Evolutionary conservation across 2,797 vertebrate species (phyloP), one percentile per base, ranked within the genome.

Genomic region (Galagoides demidoff): DNA sequence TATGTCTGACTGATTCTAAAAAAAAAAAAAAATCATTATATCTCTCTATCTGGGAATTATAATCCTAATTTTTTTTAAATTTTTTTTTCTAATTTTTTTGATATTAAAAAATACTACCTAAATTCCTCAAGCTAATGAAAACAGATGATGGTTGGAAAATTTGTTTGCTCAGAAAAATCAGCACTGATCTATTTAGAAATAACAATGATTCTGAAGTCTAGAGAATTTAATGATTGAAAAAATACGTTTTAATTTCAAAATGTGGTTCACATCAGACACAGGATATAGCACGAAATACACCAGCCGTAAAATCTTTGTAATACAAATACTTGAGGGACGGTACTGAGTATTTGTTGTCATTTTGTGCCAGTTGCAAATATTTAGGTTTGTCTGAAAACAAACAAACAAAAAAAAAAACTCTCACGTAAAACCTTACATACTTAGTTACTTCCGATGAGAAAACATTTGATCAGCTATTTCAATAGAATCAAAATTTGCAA

Each of bases 61-160:
- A 94, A 89, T 95, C 11, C 13, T 71, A 89, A 85, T 0, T 6
- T 1, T 78, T n/a, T n/a, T n/a, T n/a, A n/a, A n/a, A n/a, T n/a
- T n/a, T n/a, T n/a, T n/a, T n/a, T n/a, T n/a, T n/a, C 13, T 71
- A 89, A 85, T 0, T 94, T 96, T 94, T 96, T 89, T 86, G 27
- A 84, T 43, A 25, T n/a, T 49, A 27, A 59, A 93, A 85, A 85
- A 78, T 71, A 59, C 11, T 90, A 14, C 17, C 22, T 59, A 31
- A 86, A 52, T 45, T 87, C 82, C 70, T 71, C 39, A 77, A 83
- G 31, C 43, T 92, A 81, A 85, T 57, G 45, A 95, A 93, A 90
- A 73, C 9, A 76, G 10, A 66, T 52, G 22, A 27, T 64, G 88
- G 29, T 34, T 73, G 68, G 78, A 71, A 73, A 74, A 49, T 94